Conservation (phyloP, 2,888 invertebrate genomes). For the Euphydryas editha region DNA sequence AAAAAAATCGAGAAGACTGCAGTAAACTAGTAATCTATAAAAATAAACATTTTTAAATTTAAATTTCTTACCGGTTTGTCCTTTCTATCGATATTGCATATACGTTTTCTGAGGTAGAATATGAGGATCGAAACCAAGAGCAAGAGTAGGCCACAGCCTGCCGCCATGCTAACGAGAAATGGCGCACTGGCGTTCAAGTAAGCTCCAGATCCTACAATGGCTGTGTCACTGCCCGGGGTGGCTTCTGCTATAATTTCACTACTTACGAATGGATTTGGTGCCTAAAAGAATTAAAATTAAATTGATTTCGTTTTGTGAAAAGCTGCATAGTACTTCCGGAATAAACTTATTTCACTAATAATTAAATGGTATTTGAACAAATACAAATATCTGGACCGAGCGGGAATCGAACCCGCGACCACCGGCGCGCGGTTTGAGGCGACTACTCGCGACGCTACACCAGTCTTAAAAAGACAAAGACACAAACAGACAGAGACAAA, state of each 20-base stretch:
- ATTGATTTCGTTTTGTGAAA: no score
- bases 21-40: not conserved
- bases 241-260: conserved; percentile 57
- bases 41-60: conserved; percentile 6
- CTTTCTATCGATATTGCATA: conserved; percentile 71
- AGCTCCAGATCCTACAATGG: conserved; percentile 52
- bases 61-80: conserved; percentile 66
- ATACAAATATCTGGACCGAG: no score
- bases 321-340: no score
- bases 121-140: conserved; percentile 57
- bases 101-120: conserved; percentile 66
- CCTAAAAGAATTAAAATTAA: conserved; percentile 48
- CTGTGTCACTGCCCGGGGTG: conserved; percentile 55
- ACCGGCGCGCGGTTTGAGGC: no score
- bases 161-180: conserved; percentile 47
- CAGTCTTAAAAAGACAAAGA: no score
- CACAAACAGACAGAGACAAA: no score
- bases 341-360: no score
- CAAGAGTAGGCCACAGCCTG: conserved; percentile 59
- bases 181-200: conserved; percentile 56
- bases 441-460: no score
- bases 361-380: no score
- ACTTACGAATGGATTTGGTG: conserved; percentile 58
- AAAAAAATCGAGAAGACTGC: not conserved
- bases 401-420: no score